A percentile compares a stretch with the other conserved stretches of the same genome.
These are phyloP conservation scores for Rhombomys opimus DNA, from an alignment of 2,113 vertebrate species.

Conservation along the genomic window DNA sequence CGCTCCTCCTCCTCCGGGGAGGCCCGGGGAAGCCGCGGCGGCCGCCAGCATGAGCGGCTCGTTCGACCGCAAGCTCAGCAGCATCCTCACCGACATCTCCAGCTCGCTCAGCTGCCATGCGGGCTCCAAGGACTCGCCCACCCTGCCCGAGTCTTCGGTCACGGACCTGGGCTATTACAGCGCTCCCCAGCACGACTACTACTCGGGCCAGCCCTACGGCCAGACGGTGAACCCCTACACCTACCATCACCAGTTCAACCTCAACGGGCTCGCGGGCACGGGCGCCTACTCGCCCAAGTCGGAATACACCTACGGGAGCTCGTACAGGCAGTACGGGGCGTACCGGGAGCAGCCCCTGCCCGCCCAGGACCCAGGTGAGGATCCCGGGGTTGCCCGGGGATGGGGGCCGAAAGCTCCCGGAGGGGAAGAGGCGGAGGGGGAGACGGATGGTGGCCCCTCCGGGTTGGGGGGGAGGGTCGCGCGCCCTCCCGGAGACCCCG, in stretches of 20 bases:
- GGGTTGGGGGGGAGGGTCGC: too few species aligned
- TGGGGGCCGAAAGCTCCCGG: not conserved
- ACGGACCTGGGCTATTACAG: slow-evolving; percentile 98
- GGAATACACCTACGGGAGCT: slow-evolving; percentile 94
- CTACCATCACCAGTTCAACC: slow-evolving; percentile 94
- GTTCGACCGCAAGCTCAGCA: slow-evolving; percentile 97
- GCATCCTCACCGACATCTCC: slow-evolving; percentile 96
- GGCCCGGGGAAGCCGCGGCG: slow-evolving; percentile 74
- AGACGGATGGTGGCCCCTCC: too few species aligned
- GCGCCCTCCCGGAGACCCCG: not conserved
- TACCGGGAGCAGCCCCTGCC: slow-evolving; percentile 96
- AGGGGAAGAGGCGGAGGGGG: not conserved
- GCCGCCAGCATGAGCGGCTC: slow-evolving; percentile 93
- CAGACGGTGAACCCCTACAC: slow-evolving; percentile 93
- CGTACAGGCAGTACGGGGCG: slow-evolving; percentile 95
- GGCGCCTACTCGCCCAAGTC: slow-evolving; percentile 95
- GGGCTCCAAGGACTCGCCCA: slow-evolving; percentile 97
- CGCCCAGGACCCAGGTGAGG: slow-evolving; percentile 93
- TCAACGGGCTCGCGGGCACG: slow-evolving; percentile 92
- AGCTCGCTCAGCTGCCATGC: slow-evolving; percentile 97
- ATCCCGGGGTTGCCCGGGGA: not conserved
- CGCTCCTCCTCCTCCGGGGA: slow-evolving; percentile 45
- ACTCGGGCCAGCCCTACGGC: slow-evolving; percentile 91
- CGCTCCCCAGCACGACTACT: slow-evolving; percentile 95
- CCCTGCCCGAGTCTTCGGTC: slow-evolving; percentile 96